These are phyloP conservation scores for Drepana falcataria DNA, from an alignment of 2,888 invertebrate species.

Conservation along the genomic window DNA sequence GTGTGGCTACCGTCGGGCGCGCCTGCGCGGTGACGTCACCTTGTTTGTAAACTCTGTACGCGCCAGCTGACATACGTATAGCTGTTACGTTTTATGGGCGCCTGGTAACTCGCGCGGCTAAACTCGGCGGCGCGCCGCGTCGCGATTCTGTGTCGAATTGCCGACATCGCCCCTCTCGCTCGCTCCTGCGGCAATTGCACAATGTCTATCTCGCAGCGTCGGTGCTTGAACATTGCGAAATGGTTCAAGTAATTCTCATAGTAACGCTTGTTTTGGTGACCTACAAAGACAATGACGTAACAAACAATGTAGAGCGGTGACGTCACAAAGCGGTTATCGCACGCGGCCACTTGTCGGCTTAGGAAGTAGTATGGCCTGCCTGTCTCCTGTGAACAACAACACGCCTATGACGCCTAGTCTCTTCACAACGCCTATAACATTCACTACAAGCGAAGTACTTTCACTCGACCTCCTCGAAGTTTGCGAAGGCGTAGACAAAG, in stretches of 20 bases:
- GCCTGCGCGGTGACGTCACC: conserved; percentile 21
- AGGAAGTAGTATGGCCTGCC: not conserved
- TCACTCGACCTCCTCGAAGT: too few species aligned
- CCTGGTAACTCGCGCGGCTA: not conserved
- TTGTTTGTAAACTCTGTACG: conserved; percentile 19
- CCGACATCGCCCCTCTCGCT: not conserved
- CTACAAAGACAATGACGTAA: not conserved
- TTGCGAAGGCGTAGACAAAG: too few species aligned
- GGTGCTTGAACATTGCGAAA: not conserved
- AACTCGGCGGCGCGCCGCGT: conserved; percentile 1
- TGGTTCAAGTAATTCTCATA: not conserved
- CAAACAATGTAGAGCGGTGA: not conserved
- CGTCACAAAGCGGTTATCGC: not conserved
- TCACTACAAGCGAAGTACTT: too few species aligned
- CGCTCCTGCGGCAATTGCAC: not conserved
- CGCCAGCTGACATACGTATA: conserved; percentile 4
- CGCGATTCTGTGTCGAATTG: not conserved
- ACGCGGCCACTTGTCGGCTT: not conserved
- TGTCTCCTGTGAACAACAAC: not conserved
- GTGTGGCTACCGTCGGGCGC: conserved; percentile 4
- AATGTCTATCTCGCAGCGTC: not conserved
- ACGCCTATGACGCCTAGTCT: not conserved
- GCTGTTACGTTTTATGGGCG: not conserved
- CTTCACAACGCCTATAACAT: too few species aligned
- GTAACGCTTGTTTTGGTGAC: not conserved